Evolutionary conservation across 2,797 vertebrate genomes (phyloP).

Genomic region (Glossophaga mutica): DNA sequence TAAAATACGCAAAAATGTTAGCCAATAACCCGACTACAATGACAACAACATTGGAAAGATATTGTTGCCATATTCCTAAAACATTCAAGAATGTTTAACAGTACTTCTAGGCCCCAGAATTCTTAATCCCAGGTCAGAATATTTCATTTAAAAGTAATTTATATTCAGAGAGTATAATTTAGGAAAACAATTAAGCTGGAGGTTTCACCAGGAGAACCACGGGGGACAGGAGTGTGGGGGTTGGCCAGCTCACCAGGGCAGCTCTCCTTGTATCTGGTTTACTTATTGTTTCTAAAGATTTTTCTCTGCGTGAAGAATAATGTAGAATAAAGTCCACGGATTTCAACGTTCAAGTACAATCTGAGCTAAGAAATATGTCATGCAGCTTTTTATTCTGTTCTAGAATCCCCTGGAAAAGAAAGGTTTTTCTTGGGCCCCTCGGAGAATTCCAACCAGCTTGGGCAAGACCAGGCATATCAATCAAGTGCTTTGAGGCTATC

Average conservation of each 20-base stretch:
- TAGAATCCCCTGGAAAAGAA: not conserved
- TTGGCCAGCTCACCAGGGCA: not conserved
- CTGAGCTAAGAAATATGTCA: not conserved
- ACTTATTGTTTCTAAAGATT: not conserved
- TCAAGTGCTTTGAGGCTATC: not conserved
- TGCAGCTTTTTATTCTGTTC: not conserved
- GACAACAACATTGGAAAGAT: not conserved
- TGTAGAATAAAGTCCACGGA: not conserved
- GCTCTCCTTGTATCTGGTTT: too few species aligned
- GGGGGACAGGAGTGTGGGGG: not conserved
- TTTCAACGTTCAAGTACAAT: not conserved
- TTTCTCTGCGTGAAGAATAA: not conserved
- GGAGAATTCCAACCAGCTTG: not conserved
- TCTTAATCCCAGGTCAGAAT: not conserved
- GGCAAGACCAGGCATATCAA: not conserved
- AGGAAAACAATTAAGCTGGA: not conserved
- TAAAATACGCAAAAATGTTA: not conserved
- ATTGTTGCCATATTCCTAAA: not conserved
- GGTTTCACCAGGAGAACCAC: not conserved
- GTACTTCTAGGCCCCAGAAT: not conserved
- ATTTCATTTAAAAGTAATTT: slow-evolving; percentile 25
- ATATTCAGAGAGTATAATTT: not conserved
- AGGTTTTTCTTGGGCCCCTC: not conserved
- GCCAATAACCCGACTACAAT: not conserved
- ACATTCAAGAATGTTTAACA: not conserved